phyloP scores from a whole-genome alignment of 2,888 invertebrate genomes.

The Acronicta alni region DNA sequence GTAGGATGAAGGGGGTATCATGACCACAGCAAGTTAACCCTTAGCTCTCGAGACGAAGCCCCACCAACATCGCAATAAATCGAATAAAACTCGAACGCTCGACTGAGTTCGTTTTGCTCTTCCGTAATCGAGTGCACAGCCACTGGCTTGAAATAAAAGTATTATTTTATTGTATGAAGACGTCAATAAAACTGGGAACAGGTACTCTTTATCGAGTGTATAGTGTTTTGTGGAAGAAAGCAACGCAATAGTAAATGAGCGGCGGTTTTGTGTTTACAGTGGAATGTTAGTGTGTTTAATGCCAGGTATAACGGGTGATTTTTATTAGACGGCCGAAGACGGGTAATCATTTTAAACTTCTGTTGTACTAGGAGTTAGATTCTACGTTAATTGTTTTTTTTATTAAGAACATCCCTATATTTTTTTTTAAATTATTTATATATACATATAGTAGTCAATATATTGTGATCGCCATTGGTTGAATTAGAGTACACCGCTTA shows the following conservation, averaged over 20 bases:
- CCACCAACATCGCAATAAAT: slow-evolving; percentile 31
- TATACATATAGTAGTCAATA: too few relatives aligned
- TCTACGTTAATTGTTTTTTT: too few relatives aligned
- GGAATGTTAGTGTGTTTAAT: too few relatives aligned
- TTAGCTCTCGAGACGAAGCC: slow-evolving; percentile 14
- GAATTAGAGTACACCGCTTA: too few relatives aligned
- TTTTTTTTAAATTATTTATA: too few relatives aligned
- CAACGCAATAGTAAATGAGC: neutral
- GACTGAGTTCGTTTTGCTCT: slow-evolving; percentile 33
- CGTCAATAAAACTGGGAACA: neutral
- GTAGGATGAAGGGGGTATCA: neutral
- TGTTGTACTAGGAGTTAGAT: too few relatives aligned
- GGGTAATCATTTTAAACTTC: too few relatives aligned
- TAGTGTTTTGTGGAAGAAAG: neutral
- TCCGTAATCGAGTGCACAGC: slow-evolving; percentile 22
- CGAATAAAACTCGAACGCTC: slow-evolving; percentile 40
- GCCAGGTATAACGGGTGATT: too few relatives aligned
- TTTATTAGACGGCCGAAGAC: too few relatives aligned
- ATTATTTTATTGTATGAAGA: slow-evolving; percentile 24
- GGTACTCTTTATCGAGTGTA: slow-evolving; percentile 1
- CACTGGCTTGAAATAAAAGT: slow-evolving; percentile 36
- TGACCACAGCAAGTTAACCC: slow-evolving; percentile 10
- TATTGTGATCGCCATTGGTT: too few relatives aligned
- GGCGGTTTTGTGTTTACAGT: neutral
- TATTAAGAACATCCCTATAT: too few relatives aligned